A percentile compares a stretch with the other conserved stretches of the same genome.
phyloP scores from a whole-genome alignment of 2,797 vertebrate species.

The Sebastes cheni region DNA sequence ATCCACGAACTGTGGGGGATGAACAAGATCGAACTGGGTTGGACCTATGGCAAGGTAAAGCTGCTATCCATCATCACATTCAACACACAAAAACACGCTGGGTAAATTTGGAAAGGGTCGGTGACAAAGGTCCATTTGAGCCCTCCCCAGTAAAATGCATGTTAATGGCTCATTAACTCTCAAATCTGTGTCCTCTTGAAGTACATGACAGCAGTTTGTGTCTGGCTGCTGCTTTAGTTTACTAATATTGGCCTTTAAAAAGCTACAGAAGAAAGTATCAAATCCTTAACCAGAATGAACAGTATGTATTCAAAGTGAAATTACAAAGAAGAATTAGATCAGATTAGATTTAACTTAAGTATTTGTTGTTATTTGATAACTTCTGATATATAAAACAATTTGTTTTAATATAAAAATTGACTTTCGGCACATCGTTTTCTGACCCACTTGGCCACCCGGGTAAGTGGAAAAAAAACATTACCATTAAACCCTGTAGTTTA shows the following conservation, averaged over 20 bases:
- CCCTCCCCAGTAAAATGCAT: background rate
- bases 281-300: background rate
- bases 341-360: background rate
- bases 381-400: too few relatives aligned
- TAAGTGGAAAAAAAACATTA: too few relatives aligned
- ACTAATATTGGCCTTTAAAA: background rate
- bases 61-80: background rate
- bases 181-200: background rate
- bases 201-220: background rate
- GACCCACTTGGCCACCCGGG: too few relatives aligned
- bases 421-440: too few relatives aligned
- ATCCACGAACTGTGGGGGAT: slow-evolving; percentile 99
- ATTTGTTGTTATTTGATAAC: too few relatives aligned
- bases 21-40: slow-evolving; percentile 99
- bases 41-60: slow-evolving; percentile 95
- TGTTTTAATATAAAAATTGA: too few relatives aligned
- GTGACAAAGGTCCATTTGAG: background rate
- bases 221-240: background rate
- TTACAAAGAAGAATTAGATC: background rate
- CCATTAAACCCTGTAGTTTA: background rate
- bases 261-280: background rate
- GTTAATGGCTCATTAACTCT: slow-evolving; percentile 15
- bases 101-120: background rate
- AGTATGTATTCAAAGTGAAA: background rate
- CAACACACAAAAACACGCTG: background rate